These are phyloP conservation scores for Osmerus mordax DNA, from an alignment of 2,113 vertebrate species.

Conservation along the genomic window DNA sequence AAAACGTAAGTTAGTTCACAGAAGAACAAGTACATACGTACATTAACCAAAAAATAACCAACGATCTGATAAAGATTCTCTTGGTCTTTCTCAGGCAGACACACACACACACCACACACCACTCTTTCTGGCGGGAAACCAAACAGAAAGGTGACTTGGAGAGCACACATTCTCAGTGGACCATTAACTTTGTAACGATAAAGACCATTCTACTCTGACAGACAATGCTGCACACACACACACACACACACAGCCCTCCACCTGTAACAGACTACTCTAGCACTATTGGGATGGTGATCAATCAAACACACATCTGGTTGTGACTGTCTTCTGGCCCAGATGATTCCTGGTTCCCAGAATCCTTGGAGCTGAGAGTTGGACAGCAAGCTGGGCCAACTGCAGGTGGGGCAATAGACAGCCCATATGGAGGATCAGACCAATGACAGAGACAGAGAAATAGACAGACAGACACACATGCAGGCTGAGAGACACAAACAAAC, in stretches of 20 bases:
- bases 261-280: not conserved
- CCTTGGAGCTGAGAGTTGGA: not conserved
- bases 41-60: too few species aligned
- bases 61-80: too few species aligned
- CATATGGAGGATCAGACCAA: not conserved
- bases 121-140: not conserved
- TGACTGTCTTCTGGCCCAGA: conserved; percentile 1
- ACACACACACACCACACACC: not conserved
- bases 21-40: too few species aligned
- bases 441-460: not conserved
- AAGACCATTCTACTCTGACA: not conserved
- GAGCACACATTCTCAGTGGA: not conserved
- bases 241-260: not conserved
- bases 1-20: too few species aligned
- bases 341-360: not conserved
- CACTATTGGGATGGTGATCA: conserved; percentile 30
- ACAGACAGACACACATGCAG: not conserved
- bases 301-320: conserved; percentile 43
- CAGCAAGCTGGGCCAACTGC: not conserved
- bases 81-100: not conserved
- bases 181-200: not conserved
- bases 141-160: not conserved
- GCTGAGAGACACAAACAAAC: not conserved
- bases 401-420: not conserved
- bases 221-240: conserved; percentile 8